Base-by-base conservation (phyloP, 2,113 vertebrate species). In the Euleptes europaea region DNA sequence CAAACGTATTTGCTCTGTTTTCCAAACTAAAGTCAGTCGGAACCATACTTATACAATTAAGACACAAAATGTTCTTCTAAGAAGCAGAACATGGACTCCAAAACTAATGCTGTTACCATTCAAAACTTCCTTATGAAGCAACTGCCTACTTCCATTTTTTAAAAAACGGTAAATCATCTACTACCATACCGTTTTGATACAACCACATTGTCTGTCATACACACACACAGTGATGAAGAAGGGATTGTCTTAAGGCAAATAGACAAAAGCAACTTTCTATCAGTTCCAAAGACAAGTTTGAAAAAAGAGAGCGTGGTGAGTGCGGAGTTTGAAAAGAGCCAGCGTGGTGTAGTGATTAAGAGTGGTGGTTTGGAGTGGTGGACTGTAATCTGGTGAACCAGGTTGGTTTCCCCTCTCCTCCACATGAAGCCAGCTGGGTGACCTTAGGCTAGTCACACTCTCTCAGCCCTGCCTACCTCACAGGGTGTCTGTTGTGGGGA, bases 21-120 rank as follows among this genome's bases (percentile, higher is more conserved):
- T 82, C 47, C 31, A 66, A 15, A 35, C 19, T 65, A 75, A 88
- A 26, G 79, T 0, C 47, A 15, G 47, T 17, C 63, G 1, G 47
- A 2, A 38, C 2, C 17, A 54, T 42, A 84, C 1, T 42, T 82
- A 44, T 31, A 65, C n/a, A 35, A 4, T 1, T 13, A 80, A 23
- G 1, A 3, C 35, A 0, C 0, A 47, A 80, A 28, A 0, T 0
- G 2, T 1, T 23, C 8, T 78, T 88, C 78, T 47, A 70, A 21
- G 80, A 67, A 84, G 35, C 40, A 42, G 14, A 63, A 67, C 3
- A n/a, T 17, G 35, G 44, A 14, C 0, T 0, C 51, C 23, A 42
- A 44, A 23, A 2, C 0, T 38, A 38, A 70, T 13, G 40, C 31
- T 5, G 49, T 4, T 65, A 47, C 35, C 1, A 28, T 26, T 3